A percentile compares a stretch with the other conserved stretches of the same genome.
Evolutionary conservation across 1,140 invertebrate species (phyloP).

Genomic region (Papilio machaon): DNA sequence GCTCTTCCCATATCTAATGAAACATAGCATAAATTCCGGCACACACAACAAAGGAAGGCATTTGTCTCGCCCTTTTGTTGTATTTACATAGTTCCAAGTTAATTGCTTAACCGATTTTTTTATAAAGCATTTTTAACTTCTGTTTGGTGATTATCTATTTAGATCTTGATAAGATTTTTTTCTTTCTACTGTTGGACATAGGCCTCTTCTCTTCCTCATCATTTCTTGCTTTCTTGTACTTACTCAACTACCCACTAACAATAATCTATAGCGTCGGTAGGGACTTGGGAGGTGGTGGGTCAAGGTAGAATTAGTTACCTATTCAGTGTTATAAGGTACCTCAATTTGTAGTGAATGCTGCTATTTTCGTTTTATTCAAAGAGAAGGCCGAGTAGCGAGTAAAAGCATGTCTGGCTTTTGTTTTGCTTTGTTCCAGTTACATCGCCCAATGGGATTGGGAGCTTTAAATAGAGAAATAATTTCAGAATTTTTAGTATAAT

Average conservation of each 20-base stretch:
- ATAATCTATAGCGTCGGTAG: no score
- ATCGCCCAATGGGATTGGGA: background rate
- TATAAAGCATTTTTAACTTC: background rate
- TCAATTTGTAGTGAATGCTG: background rate
- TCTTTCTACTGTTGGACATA: background rate
- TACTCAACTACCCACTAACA: no score
- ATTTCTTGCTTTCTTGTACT: no score
- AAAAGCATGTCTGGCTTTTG: background rate
- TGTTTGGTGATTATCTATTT: background rate
- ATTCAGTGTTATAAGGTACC: background rate
- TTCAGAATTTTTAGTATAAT: background rate
- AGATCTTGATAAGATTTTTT: no score
- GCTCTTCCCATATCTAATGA: constrained; percentile 28
- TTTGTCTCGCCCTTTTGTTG: constrained; percentile 10
- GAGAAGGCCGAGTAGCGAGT: background rate
- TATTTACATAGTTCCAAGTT: constrained; percentile 8
- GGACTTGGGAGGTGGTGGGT: background rate
- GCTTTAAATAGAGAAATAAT: background rate
- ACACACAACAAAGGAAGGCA: constrained; percentile 18
- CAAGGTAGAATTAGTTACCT: background rate
- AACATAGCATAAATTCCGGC: constrained; percentile 16
- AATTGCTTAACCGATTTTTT: background rate
- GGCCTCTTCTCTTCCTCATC: no score
- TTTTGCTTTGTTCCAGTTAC: background rate
- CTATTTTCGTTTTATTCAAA: background rate